A percentile compares a stretch with the other conserved stretches of the same genome.
These are phyloP conservation scores for Sarcoramphus papa DNA, from an alignment of 2,797 vertebrate species.

Conservation along the genomic window DNA sequence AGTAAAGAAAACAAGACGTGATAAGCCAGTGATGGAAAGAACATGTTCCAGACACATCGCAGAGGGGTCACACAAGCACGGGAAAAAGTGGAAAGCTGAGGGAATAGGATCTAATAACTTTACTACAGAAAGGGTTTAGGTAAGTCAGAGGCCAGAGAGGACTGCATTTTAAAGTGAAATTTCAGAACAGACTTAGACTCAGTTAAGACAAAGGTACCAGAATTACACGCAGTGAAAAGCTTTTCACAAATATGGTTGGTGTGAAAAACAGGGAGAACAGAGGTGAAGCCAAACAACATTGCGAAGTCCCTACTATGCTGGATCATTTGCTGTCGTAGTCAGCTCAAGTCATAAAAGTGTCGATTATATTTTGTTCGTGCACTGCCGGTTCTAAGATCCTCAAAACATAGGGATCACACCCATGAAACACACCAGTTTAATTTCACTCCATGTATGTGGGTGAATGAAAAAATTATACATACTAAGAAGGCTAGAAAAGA, in stretches of 20 bases:
- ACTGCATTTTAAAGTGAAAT: background rate
- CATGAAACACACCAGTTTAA: background rate
- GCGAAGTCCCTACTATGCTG: background rate
- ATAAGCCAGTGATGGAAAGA: background rate
- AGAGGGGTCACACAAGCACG: background rate
- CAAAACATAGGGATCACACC: background rate
- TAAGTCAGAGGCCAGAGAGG: background rate
- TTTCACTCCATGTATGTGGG: fast-evolving
- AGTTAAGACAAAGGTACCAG: background rate
- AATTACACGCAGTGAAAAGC: background rate
- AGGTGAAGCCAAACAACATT: background rate
- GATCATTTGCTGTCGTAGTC: background rate
- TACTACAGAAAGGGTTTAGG: background rate
- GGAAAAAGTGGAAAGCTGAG: background rate
- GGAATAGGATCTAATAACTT: background rate
- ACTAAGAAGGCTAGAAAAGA: background rate
- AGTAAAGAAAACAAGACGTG: background rate
- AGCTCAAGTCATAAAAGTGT: background rate
- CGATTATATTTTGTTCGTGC: background rate
- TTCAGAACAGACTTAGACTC: background rate
- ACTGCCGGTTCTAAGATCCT: background rate
- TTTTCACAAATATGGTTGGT: background rate
- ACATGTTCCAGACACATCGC: background rate
- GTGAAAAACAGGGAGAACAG: background rate
- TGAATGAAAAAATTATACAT: background rate